Conservation (phyloP, 2,797 vertebrate species). For the Ceryle rudis region DNA sequence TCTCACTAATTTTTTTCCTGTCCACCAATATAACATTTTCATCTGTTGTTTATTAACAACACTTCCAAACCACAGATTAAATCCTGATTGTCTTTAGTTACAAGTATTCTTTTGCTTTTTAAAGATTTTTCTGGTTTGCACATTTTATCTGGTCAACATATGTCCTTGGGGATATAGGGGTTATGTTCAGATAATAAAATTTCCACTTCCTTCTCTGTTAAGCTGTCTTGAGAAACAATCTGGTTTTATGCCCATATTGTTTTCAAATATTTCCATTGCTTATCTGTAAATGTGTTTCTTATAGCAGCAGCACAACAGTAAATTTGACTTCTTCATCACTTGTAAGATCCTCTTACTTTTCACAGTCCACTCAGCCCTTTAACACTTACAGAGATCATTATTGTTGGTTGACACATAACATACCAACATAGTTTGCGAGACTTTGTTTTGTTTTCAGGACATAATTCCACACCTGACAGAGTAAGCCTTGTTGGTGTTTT, state of each 20-base stretch:
- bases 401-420: not conserved
- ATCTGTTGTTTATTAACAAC: not conserved
- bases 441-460: not conserved
- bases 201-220: not conserved
- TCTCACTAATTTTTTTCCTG: not conserved
- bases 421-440: not conserved
- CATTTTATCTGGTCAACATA: not conserved
- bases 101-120: not conserved
- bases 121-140: not conserved
- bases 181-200: not conserved
- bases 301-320: not conserved
- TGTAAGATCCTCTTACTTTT: not conserved
- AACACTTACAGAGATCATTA: not conserved
- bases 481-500: not conserved
- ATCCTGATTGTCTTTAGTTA: not conserved
- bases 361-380: not conserved
- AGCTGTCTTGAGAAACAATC: not conserved
- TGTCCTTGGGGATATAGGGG: not conserved
- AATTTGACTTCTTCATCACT: not conserved
- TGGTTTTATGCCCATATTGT: not conserved
- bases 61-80: not conserved
- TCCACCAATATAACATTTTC: not conserved
- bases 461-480: not conserved
- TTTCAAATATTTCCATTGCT: not conserved
- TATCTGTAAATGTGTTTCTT: not conserved